These are phyloP conservation scores for Ariolimax columbianus DNA, from an alignment of 2,888 invertebrate species.

Conservation along the genomic window DNA sequence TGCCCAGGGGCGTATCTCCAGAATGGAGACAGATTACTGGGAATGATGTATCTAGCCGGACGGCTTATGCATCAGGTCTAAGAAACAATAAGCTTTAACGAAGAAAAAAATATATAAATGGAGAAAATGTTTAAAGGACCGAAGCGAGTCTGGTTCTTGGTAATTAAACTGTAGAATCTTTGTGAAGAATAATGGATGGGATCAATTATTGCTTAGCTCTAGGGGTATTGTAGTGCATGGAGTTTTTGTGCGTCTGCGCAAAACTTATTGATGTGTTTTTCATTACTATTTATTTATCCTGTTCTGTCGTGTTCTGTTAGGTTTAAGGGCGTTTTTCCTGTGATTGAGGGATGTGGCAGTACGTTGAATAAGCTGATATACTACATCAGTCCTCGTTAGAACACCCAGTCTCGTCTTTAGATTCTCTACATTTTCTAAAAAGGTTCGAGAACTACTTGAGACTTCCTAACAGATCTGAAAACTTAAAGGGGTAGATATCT, in stretches of 20 bases:
- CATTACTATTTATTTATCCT: background rate
- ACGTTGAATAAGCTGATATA: too few relatives aligned
- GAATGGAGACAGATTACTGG: slow-evolving; percentile 13
- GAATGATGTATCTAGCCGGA: background rate
- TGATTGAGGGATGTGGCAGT: background rate
- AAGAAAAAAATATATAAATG: background rate
- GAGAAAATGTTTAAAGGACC: background rate
- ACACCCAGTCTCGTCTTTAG: too few relatives aligned
- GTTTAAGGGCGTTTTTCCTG: background rate
- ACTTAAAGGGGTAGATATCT: too few relatives aligned
- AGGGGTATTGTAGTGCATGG: background rate
- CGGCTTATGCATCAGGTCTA: background rate
- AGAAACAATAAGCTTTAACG: background rate
- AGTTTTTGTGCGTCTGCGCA: background rate
- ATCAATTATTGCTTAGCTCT: background rate
- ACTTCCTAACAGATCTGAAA: too few relatives aligned
- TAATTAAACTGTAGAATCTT: slow-evolving; percentile 17
- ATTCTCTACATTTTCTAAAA: too few relatives aligned
- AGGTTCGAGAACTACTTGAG: too few relatives aligned
- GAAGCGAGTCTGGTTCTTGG: background rate
- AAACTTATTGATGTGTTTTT: background rate
- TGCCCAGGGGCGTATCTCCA: slow-evolving; percentile 12
- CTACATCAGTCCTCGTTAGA: too few relatives aligned
- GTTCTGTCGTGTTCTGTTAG: background rate
- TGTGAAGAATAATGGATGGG: background rate